phyloP scores from a whole-genome alignment of 2,113 vertebrate genomes.

The Neogale vison region DNA sequence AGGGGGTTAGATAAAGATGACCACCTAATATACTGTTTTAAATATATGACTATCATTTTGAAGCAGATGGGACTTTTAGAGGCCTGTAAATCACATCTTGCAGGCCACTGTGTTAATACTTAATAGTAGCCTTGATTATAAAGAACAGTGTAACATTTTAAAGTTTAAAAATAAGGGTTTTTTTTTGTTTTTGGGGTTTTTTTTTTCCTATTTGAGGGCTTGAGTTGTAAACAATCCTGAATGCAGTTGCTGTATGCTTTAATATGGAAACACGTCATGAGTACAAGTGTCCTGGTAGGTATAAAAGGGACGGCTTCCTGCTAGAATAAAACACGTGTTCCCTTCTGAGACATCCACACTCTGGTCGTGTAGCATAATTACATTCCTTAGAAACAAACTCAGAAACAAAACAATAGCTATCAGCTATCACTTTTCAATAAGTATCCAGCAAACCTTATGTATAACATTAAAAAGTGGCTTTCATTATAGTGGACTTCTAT shows the following conservation, averaged over 20 bases:
- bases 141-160: neutral
- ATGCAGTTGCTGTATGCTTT: slow-evolving; percentile 2
- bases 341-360: neutral
- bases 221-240: slow-evolving; percentile 20
- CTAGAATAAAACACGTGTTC: neutral
- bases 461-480: slow-evolving; percentile 43
- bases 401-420: slow-evolving; percentile 43
- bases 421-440: neutral
- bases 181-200: neutral
- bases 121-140: neutral
- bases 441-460: slow-evolving; percentile 13
- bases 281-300: neutral
- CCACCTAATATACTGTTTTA: neutral
- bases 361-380: neutral
- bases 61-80: neutral
- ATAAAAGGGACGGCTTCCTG: neutral
- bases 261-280: slow-evolving; percentile 3
- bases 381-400: neutral
- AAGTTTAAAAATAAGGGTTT: neutral
- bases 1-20: neutral
- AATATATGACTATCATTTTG: slow-evolving; percentile 5
- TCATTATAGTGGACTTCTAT: slow-evolving; percentile 43
- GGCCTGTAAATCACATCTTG: slow-evolving; percentile 6
- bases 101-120: neutral
- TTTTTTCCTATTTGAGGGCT: neutral